Percentiles rank a stretch among this genome's conserved stretches.
Evolutionary conservation across 2,888 invertebrate genomes (phyloP).

Genomic region (Celastrina argiolus): DNA sequence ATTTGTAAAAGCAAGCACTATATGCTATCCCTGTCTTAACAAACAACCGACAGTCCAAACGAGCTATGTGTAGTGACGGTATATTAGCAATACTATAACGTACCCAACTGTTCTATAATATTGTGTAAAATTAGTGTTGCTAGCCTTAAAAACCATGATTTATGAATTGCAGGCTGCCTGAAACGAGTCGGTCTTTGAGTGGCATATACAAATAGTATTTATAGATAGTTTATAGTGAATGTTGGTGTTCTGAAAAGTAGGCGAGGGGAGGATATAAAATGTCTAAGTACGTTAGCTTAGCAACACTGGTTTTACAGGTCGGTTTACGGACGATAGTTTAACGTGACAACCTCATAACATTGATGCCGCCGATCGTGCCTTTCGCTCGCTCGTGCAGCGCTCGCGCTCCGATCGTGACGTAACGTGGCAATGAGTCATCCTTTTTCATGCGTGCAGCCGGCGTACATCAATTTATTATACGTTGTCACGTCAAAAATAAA

Average conservation of each 20-base stretch:
- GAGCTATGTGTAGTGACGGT: not conserved
- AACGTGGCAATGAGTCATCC: too few relatives aligned
- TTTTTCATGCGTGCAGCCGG: too few relatives aligned
- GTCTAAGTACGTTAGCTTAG: not conserved
- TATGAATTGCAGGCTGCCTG: conserved; percentile 1
- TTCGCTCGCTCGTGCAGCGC: too few relatives aligned
- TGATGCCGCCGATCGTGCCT: too few relatives aligned
- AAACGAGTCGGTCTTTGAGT: not conserved
- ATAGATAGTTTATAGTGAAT: not conserved
- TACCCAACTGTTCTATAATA: not conserved
- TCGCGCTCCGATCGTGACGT: too few relatives aligned
- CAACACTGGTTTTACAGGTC: not conserved
- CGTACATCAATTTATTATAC: too few relatives aligned
- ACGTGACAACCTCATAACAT: too few relatives aligned
- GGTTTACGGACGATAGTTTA: too few relatives aligned
- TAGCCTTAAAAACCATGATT: not conserved
- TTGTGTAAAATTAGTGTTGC: not conserved
- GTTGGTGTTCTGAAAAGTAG: not conserved
- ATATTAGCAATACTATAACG: not conserved
- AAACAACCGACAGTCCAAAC: not conserved
- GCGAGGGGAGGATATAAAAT: not conserved
- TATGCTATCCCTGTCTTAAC: not conserved
- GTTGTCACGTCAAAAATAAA: too few relatives aligned
- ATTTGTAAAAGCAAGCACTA: not conserved
- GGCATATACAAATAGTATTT: not conserved